These are phyloP conservation scores for Polyploca ridens DNA, from an alignment of 2,888 invertebrate species.

Conservation along the genomic window DNA sequence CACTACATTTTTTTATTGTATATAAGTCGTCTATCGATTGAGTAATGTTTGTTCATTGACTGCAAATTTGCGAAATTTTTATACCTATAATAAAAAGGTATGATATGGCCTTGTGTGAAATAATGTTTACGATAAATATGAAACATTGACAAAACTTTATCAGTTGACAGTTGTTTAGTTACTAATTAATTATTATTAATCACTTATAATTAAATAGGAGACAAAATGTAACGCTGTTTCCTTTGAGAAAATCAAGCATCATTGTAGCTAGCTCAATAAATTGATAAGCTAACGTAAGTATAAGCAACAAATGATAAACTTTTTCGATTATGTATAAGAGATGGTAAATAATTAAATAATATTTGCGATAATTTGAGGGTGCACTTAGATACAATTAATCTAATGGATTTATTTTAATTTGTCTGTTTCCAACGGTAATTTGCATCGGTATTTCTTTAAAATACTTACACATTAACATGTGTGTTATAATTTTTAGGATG, in stretches of 20 bases:
- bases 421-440: background rate
- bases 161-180: background rate
- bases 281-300: background rate
- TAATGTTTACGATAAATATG: too few species aligned
- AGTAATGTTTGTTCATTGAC: too few species aligned
- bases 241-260: background rate
- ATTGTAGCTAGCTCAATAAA: background rate
- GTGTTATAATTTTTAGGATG: too few species aligned
- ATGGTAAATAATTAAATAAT: constrained; percentile 1
- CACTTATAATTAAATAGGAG: background rate
- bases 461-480: too few species aligned
- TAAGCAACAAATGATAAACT: constrained; percentile 25
- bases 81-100: too few species aligned
- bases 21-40: too few species aligned
- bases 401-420: background rate
- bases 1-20: too few species aligned
- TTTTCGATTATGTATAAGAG: constrained; percentile 27
- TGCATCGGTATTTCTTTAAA: background rate
- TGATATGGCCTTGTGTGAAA: too few species aligned
- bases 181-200: background rate
- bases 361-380: constrained; percentile 2
- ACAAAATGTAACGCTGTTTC: background rate
- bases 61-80: too few species aligned
- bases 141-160: too few species aligned
- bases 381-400: background rate